A percentile compares a stretch with the other conserved stretches of the same genome.
Conservation (phyloP, 1,140 invertebrate genomes). For the Zaprionus ghesquierei region DNA sequence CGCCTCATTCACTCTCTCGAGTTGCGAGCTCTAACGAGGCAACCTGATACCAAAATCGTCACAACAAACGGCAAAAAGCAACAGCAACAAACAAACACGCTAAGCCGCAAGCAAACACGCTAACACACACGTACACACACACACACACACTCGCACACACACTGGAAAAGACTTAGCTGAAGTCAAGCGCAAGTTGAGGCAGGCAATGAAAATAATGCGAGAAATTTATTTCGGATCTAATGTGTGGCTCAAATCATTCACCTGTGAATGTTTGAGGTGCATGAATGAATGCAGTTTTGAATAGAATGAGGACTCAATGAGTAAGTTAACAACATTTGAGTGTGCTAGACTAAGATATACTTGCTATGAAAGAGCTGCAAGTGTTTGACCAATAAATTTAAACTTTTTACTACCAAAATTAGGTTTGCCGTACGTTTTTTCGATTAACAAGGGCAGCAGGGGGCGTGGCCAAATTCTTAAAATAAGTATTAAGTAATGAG, state of each 20-base stretch:
- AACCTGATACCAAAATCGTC: constrained; percentile 78
- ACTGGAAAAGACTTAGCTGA: not conserved
- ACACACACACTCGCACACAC: constrained; percentile 1
- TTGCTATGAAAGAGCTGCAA: not conserved
- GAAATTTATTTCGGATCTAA: constrained; percentile 21
- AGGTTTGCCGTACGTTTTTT: no score
- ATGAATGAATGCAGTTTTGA: not conserved
- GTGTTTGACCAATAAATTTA: no score
- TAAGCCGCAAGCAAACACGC: constrained; percentile 22
- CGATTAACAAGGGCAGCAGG: not conserved
- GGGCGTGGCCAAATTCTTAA: not conserved
- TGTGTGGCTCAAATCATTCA: constrained; percentile 31
- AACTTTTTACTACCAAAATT: no score
- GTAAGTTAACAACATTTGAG: not conserved
- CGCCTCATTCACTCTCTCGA: constrained; percentile 35
- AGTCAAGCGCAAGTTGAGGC: constrained; percentile 41
- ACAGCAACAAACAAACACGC: constrained; percentile 44
- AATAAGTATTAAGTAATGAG: not conserved
- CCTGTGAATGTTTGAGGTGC: not conserved
- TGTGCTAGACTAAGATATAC: not conserved
- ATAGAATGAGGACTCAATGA: not conserved
- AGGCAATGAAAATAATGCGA: constrained; percentile 43
- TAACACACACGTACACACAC: not conserved
- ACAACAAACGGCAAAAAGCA: constrained; percentile 59
- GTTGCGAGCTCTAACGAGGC: constrained; percentile 57